Percentiles rank a stretch among this genome's conserved stretches.
Evolutionary conservation across 2,888 invertebrate genomes (phyloP).

Genomic region (Megamerina dolium): DNA sequence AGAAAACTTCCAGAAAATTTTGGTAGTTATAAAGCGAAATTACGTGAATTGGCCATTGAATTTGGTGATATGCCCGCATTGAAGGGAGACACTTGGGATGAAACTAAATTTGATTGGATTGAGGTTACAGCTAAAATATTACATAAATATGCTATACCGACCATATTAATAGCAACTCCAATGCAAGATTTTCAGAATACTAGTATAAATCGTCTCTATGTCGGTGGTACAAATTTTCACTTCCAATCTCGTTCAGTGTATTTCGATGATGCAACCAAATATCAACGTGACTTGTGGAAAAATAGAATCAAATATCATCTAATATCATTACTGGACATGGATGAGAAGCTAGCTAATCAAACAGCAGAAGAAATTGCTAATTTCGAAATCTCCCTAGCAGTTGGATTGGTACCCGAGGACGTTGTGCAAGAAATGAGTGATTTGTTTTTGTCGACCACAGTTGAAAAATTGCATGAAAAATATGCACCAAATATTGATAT

Average conservation of each 20-base stretch:
- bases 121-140: conserved; percentile 27
- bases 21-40: conserved; percentile 13
- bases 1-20: no score
- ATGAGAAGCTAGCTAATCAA: conserved; percentile 16
- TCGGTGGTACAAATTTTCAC: conserved; percentile 26
- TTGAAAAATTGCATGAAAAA: conserved; percentile 22
- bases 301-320: conserved; percentile 21
- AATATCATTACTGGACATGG: conserved; percentile 25
- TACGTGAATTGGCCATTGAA: conserved; percentile 27
- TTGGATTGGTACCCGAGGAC: no score
- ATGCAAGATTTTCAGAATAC: conserved; percentile 25
- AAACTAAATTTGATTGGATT: conserved; percentile 36
- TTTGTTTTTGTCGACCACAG: no score
- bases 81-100: conserved; percentile 29
- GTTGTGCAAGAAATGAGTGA: no score
- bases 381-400: no score
- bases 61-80: conserved; percentile 40
- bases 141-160: conserved; percentile 25
- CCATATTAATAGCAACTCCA: conserved; percentile 29
- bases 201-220: conserved; percentile 27
- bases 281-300: conserved; percentile 15
- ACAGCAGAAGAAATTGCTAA: no score
- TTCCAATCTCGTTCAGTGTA: conserved; percentile 30
- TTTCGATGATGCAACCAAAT: conserved; percentile 18
- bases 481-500: conserved; percentile 32